A percentile compares a stretch with the other conserved stretches of the same genome.
Conservation (phyloP, 2,888 invertebrate species). For the Apantesis nais region DNA sequence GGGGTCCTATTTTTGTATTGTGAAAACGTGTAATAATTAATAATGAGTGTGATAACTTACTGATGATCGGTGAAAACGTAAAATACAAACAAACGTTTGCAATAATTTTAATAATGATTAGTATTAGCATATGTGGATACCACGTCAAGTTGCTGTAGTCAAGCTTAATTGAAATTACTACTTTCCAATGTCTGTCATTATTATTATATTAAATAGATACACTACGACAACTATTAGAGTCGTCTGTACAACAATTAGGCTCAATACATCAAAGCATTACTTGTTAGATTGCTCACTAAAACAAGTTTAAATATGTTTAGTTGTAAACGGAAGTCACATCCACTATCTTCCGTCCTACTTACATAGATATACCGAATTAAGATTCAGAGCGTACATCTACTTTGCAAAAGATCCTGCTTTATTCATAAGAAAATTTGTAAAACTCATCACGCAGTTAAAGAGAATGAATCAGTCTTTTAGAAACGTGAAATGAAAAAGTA, state of each 20-base stretch:
- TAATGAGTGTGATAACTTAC: too few relatives aligned
- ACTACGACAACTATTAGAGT: not conserved
- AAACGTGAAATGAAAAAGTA: slow-evolving; percentile 16
- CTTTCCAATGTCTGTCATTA: not conserved
- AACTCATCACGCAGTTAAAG: slow-evolving; percentile 8
- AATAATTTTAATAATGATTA: not conserved
- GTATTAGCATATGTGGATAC: not conserved
- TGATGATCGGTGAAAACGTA: not conserved
- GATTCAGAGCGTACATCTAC: slow-evolving; percentile 5
- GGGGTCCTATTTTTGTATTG: too few relatives aligned
- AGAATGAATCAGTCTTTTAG: slow-evolving; percentile 14
- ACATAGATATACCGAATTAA: not conserved
- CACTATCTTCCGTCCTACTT: slow-evolving; percentile 3
- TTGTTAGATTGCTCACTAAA: not conserved
- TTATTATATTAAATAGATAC: too few relatives aligned
- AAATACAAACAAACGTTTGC: not conserved
- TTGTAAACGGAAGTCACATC: not conserved
- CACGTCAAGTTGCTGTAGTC: not conserved
- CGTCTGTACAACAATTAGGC: not conserved
- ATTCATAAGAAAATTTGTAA: slow-evolving; percentile 12
- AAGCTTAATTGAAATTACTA: not conserved
- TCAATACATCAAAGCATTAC: too few relatives aligned
- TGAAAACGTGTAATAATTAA: too few relatives aligned
- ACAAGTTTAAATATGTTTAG: not conserved
- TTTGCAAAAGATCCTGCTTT: slow-evolving; percentile 8